These are phyloP conservation scores for Eupithecia tripunctaria DNA, from an alignment of 2,888 invertebrate genomes.

Conservation along the genomic window DNA sequence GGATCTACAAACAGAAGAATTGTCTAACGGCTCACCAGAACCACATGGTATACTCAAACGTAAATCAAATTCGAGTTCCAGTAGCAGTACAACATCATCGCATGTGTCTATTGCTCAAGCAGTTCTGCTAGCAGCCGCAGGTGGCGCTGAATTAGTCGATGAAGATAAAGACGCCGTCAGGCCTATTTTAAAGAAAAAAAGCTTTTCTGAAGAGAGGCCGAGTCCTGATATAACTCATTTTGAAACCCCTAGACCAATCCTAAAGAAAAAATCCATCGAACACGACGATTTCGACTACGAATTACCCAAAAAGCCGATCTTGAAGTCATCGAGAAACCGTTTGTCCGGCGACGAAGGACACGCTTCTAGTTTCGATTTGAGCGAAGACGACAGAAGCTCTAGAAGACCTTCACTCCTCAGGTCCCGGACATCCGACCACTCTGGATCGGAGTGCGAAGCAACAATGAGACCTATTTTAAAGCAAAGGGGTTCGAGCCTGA, in stretches of 20 bases:
- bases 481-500: conserved; percentile 85
- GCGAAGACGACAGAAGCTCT: conserved; percentile 83
- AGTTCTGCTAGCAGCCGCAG: conserved; percentile 86
- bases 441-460: conserved; percentile 83
- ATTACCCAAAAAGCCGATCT: conserved; percentile 89
- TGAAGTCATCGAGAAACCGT: conserved; percentile 88
- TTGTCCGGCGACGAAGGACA: conserved; percentile 86
- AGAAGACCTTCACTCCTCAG: conserved; percentile 83
- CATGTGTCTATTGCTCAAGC: conserved; percentile 89
- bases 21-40: conserved; percentile 86
- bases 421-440: conserved; percentile 82
- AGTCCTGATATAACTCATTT: conserved; percentile 75
- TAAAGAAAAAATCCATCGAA: conserved; percentile 94
- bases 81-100: conserved; percentile 86
- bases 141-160: conserved; percentile 83
- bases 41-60: conserved; percentile 92
- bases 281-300: conserved; percentile 90
- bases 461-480: conserved; percentile 87
- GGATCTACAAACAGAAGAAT: conserved; percentile 86
- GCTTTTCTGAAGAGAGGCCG: conserved; percentile 88
- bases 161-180: conserved; percentile 86
- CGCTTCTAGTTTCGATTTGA: conserved; percentile 82
- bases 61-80: conserved; percentile 88
- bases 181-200: conserved; percentile 93
- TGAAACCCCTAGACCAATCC: conserved; percentile 89